Base-by-base conservation (phyloP, 2,797 vertebrate species). In the Halcyon badia region DNA sequence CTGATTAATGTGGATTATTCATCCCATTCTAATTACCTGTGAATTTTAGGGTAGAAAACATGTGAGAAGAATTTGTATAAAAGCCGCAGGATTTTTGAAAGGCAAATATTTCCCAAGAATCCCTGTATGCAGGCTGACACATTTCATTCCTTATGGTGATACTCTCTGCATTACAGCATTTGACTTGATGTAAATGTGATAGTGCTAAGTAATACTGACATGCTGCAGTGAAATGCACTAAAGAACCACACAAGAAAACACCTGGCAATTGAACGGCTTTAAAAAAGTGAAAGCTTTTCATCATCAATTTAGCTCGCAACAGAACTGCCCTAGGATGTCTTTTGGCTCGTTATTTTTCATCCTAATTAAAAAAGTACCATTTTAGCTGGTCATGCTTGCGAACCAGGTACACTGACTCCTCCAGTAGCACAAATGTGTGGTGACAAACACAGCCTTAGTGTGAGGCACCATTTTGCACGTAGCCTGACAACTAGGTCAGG, bases 1-100 rank as follows among this genome's bases (percentile, higher is more conserved):
- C 96, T 98, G 96, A 97, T 97, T 97, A 97, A 96, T 95, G 96
- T 92, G 97, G 94, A 96, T 97, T 96, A 98, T 94, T 97, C 97
- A 93, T 94, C 71, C 93, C 73, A 91, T 92, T 94, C 95, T 97
- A 97, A 98, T 98, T 97, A 95, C 93, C 95, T 97, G 92, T 94
- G 97, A 98, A 97, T 97, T 97, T 97, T 96, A 96, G 94, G 96
- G 95, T 95, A 96, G 97, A 88, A 96, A 96, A 98, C 91, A 97
- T 96, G 96, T 96, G 96, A 97, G 72, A 81, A 96, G 93, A 97
- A 97, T 97, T 97, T 94, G 84, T 97, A 92, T 95, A 92, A 96
- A 97, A 97, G 95, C 93, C 0, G 5, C 66, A 87, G 97, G 83
- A 97, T 93, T 94, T 97, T 97, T 94, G 93, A 96, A 98, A 98